Evolutionary conservation across 2,797 vertebrate species (phyloP), one percentile per base, ranked within the genome.

Genomic region (Falco cherrug): DNA sequence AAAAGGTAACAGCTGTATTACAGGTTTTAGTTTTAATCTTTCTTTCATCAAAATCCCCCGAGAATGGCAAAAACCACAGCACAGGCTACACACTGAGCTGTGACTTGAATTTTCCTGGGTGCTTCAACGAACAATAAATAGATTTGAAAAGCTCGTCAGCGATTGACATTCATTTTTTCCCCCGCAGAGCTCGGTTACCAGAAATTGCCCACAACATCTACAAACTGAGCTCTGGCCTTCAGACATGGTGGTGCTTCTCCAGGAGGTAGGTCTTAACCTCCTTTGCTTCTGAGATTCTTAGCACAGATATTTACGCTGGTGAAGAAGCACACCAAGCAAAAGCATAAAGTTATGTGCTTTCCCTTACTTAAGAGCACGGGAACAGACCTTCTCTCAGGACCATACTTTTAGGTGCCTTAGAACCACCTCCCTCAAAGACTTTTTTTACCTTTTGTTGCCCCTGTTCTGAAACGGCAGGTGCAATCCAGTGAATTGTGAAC

Each of bases 141-240:
- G 33, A 50, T 35, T 33, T 7, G 24, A 51, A 84, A 69, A 60
- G 10, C 31, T 79, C 37, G 9, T 19, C 19, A 28, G 50, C 0
- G 1, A 24, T 2, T 54, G 22, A 5, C 11, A 4, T 35, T 4
- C 12, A 6, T 7, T 35, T 61, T n/a, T 43, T 6, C 11, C 9
- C 17, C 26, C 13, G 1, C 35, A 53, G 63, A 45, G 14, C 1
- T 69, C 51, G 43, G 21, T 54, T 88, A 37, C 60, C 39, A 4
- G 48, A 48, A 41, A 2, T 21, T 63, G 31, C 35, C 25, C 56
- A 21, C n/a, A 29, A 1, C 28, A 10, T 3, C n/a, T 73, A 50
- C 45, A 17, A 16, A 33, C 10, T 2, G 26, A 57, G 54, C 39
- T 61, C 31, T 35, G 33, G 56, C 37, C 65, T 81, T 4, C 1